phyloP scores from a whole-genome alignment of 2,888 invertebrate species.

The Tuberolachnus salignus region DNA sequence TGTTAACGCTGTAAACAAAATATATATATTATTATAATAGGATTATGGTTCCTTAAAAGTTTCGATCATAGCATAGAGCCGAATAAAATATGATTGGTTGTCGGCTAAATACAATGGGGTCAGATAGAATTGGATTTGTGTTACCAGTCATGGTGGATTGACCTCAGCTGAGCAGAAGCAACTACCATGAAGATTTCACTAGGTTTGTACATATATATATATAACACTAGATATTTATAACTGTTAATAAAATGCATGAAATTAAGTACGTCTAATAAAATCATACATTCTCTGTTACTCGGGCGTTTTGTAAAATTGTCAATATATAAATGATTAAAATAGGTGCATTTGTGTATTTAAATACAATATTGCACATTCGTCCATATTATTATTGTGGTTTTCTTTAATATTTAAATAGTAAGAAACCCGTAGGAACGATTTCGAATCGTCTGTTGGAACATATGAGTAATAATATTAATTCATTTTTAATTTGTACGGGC shows the following conservation, averaged over 20 bases:
- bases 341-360: no score
- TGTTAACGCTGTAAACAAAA: conserved; percentile 61
- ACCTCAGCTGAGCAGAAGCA: conserved; percentile 47
- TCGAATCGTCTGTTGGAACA: no score
- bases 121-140: conserved; percentile 45
- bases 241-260: conserved; percentile 24
- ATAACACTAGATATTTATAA: conserved; percentile 11
- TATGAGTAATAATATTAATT: no score
- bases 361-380: no score
- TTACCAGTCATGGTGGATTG: conserved; percentile 52
- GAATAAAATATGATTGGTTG: conserved; percentile 30
- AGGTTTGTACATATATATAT: no score
- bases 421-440: no score
- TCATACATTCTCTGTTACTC: not conserved
- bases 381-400: not conserved
- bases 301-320: not conserved
- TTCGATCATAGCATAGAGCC: conserved; percentile 13
- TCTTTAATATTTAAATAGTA: no score
- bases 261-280: conserved; percentile 2
- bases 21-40: conserved; percentile 11
- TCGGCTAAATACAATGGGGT: conserved; percentile 32
- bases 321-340: not conserved
- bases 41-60: not conserved
- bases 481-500: not conserved
- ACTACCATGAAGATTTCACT: conserved; percentile 53